Base-by-base conservation (phyloP, 2,888 invertebrate species). In the Cephonodes hylas region DNA sequence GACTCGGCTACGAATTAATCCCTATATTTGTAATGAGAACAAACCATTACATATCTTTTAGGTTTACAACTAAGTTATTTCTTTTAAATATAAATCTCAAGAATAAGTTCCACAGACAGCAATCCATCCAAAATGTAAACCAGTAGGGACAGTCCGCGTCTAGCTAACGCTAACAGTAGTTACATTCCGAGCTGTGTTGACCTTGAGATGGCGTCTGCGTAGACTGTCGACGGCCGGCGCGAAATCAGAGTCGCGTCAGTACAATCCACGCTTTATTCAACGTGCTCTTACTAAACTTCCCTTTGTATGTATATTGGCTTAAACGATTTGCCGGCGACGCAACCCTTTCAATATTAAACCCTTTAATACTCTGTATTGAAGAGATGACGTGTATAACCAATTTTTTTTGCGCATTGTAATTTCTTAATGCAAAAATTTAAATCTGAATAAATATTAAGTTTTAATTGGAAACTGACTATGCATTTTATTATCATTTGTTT, bases 141-240 rank as follows among this genome's bases (percentile, higher is more conserved):
- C 18, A 53, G 31, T 8, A 15, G 27, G 27, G 27, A 10, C 53
- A 15, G 31, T 53, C 53, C 53, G 31, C 18, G 27, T 18, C 15
- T 13, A 31, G 31, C 53, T 53, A 53, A 31, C 53, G 31, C 18
- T 53, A 53, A 53, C 53, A 53, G 53, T 27, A 53, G 18, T 31
- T 18, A 18, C 27, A 31, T 53, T 53, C 53, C 53, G 23, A 42
- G 58, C 15, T 42, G 25, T 25, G 4, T 15, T 58, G 58, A 58
- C 58, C 58, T 58, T 58, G 58, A 15, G n/a, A 23, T 15, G 53
- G 48, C 48, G 48, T 48, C 53, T 27, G 18, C 53, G 27, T 7
- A 10, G 8, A 18, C 25, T 25, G 48, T 4, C 2, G 23, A n/a
- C 46, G 25, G 53, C 27, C 48, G 25, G 48, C 5, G 31, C 53